phyloP scores from a whole-genome alignment of 2,888 invertebrate genomes.

The Vesta saturnalis region DNA sequence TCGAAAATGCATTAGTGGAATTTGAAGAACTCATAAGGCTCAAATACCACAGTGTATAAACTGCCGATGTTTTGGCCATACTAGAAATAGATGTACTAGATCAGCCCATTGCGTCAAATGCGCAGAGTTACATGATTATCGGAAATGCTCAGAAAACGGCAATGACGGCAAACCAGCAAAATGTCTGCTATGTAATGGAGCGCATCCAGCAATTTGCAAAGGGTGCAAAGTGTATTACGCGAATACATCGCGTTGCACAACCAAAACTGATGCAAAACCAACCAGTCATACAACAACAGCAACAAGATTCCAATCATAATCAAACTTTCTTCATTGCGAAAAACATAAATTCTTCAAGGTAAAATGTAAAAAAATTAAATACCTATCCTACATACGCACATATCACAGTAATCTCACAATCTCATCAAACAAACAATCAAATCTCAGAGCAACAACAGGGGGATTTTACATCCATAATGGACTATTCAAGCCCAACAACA shows the following conservation, averaged over 20 bases:
- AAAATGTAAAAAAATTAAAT: background rate
- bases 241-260: background rate
- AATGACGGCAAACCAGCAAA: background rate
- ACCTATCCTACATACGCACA: background rate
- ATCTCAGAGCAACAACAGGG: background rate
- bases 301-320: background rate
- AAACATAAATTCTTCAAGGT: background rate
- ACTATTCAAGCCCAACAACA: conserved; percentile 14
- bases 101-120: conserved; percentile 2
- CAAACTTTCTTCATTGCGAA: background rate
- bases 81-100: conserved; percentile 8
- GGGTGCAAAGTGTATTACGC: background rate
- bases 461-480: background rate
- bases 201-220: background rate
- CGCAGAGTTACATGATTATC: too few species aligned
- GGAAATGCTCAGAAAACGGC: background rate
- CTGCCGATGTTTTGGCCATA: conserved; percentile 12
- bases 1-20: conserved; percentile 10
- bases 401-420: background rate
- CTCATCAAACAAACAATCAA: conserved; percentile 6
- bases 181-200: conserved; percentile 2
- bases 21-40: conserved; percentile 11
- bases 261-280: background rate
- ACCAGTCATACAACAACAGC: background rate
- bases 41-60: conserved; percentile 20